These are phyloP conservation scores for Lithobates pipiens DNA, from an alignment of 2,797 vertebrate species.

Conservation along the genomic window DNA sequence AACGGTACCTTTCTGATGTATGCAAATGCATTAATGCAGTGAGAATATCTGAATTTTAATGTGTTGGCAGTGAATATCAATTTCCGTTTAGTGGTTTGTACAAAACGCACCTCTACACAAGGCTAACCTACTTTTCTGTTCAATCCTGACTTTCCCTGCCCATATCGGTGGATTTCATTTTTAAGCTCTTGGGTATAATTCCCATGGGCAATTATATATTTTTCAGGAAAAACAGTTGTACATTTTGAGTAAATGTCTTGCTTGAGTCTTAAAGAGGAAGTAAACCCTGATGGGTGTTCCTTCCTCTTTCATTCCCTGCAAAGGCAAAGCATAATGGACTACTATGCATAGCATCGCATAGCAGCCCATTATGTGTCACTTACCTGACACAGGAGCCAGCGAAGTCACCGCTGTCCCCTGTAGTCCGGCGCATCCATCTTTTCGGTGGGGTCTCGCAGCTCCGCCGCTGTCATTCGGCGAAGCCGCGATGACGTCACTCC, in stretches of 20 bases:
- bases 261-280: too few relatives aligned
- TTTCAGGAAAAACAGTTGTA: not conserved
- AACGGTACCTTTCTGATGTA: slow-evolving; percentile 67
- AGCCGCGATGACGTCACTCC: too few relatives aligned
- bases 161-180: slow-evolving; percentile 19
- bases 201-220: slow-evolving; percentile 27
- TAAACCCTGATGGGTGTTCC: too few relatives aligned
- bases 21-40: slow-evolving; percentile 71
- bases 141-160: slow-evolving; percentile 6
- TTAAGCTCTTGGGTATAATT: slow-evolving; percentile 13
- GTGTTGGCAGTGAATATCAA: slow-evolving; percentile 72
- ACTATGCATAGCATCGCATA: too few relatives aligned
- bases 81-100: slow-evolving; percentile 52
- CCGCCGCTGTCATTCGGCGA: too few relatives aligned
- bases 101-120: slow-evolving; percentile 7
- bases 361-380: too few relatives aligned
- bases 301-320: too few relatives aligned
- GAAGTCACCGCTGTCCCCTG: too few relatives aligned
- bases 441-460: too few relatives aligned
- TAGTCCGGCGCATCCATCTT: too few relatives aligned
- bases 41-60: slow-evolving; percentile 72
- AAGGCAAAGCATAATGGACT: too few relatives aligned
- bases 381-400: too few relatives aligned
- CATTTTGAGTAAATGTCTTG: slow-evolving; percentile 4
- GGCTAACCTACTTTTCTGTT: slow-evolving; percentile 41